Evolutionary conservation across 2,113 vertebrate species (phyloP), one percentile per base, ranked within the genome.

Genomic region (Tringa solitaria): DNA sequence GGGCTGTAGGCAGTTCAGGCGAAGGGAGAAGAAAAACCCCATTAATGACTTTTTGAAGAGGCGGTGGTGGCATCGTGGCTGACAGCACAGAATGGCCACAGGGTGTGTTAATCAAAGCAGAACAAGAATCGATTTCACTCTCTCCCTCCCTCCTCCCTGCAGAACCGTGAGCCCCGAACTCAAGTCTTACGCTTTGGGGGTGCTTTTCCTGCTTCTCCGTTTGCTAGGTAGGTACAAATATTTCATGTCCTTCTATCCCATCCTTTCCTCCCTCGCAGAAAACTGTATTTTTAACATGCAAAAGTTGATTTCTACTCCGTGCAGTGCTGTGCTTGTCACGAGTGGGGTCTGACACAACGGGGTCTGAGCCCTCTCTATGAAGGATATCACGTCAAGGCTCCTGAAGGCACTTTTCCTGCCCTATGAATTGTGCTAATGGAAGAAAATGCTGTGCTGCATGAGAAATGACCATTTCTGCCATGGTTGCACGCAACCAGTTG

Each of bases 141-240:
- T 90, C 43, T 92, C 12, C 84, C 18, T 96, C 46, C 91, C 63
- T 97, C 89, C 93, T 96, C 59, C 86, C 43, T 97, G 30, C 75
- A 99, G 99, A 98, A 99, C 99, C 4, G 99, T 99, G 97, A 99
- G 98, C 97, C 99, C 99, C 2, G 99, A 99, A 90, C 98, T 99
- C 93, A 99, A 99, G 95, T 99, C 99, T 4, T 99, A 99, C 0
- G 99, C 99, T 45, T 98, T 99, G 67, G 99, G 99, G 91, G 98
- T 99, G 68, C 98, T 99, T 76, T 99, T 99, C 86, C 99, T 99
- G 53, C 97, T 99, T 91, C 98, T 99, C 4, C 98, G 99, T 95
- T 98, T 99, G 67, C 96, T 99, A 14, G 99, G 99, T 99, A 98
- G 89, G 99, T 98, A 87, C 84, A 51, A 45, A 79, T 30, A 41